A percentile compares a stretch with the other conserved stretches of the same genome.
phyloP scores from a whole-genome alignment of 1,140 invertebrate genomes.

The Zaprionus vittiger region DNA sequence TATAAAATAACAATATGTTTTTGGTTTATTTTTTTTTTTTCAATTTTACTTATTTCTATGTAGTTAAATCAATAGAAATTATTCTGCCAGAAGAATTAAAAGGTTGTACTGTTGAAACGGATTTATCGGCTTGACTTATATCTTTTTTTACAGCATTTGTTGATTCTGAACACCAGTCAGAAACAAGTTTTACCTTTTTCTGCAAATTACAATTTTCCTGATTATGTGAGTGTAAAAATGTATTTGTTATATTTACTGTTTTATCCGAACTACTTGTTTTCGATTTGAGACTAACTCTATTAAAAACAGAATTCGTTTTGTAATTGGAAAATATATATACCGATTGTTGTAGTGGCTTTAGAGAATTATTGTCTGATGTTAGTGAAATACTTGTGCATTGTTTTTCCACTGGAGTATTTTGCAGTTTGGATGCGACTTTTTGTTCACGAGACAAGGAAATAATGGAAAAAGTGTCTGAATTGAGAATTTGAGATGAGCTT shows the following conservation, averaged over 20 bases:
- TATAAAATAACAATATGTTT: constrained; percentile 72
- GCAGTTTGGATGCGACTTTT: constrained; percentile 23
- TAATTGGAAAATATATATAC: constrained; percentile 82
- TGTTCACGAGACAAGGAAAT: constrained; percentile 53
- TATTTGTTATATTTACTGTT: constrained; percentile 47
- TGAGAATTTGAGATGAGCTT: constrained; percentile 30
- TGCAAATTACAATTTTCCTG: constrained; percentile 74
- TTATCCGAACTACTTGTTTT: constrained; percentile 53
- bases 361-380: constrained; percentile 42
- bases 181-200: constrained; percentile 58
- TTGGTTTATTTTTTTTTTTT: constrained; percentile 43
- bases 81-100: constrained; percentile 63
- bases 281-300: constrained; percentile 50
- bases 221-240: constrained; percentile 63
- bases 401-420: constrained; percentile 16
- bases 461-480: constrained; percentile 39
- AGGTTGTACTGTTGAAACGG: constrained; percentile 54
- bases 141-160: constrained; percentile 53
- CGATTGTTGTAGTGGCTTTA: constrained; percentile 75
- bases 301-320: constrained; percentile 70
- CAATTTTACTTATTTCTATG: constrained; percentile 54
- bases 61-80: constrained; percentile 82
- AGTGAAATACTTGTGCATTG: constrained; percentile 30
- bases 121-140: constrained; percentile 45
- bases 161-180: constrained; percentile 61